phyloP scores from a whole-genome alignment of 1,140 invertebrate genomes.

The Coboldia fuscipes region DNA sequence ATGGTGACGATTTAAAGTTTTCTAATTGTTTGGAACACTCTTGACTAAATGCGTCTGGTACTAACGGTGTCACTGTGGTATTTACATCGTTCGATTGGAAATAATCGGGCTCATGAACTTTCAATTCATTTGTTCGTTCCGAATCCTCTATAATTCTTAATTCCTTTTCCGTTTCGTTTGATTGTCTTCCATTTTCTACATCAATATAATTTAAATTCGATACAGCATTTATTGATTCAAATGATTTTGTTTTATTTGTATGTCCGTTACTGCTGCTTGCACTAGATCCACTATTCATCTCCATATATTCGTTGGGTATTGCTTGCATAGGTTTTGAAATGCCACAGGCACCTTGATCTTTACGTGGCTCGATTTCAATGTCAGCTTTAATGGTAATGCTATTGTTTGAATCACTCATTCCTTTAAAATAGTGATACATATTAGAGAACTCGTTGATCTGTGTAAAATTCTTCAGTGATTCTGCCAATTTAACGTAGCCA shows the following conservation, averaged over 20 bases:
- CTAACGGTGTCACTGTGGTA: slow-evolving; percentile 10
- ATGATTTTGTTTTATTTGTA: slow-evolving; percentile 11
- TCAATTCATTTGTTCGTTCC: slow-evolving; percentile 16
- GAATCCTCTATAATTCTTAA: slow-evolving; percentile 11
- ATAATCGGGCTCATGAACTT: slow-evolving; percentile 18
- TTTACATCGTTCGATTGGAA: slow-evolving; percentile 17
- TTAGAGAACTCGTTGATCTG: slow-evolving; percentile 60
- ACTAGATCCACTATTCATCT: slow-evolving; percentile 22
- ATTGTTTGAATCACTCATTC: slow-evolving; percentile 31
- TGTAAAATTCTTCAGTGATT: slow-evolving; percentile 52
- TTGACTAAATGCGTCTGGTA: slow-evolving; percentile 18
- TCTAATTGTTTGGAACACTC: slow-evolving; percentile 19
- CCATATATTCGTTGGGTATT: slow-evolving; percentile 16
- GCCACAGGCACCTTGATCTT: slow-evolving; percentile 1
- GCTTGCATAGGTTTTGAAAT: slow-evolving; percentile 6
- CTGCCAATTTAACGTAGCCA: slow-evolving; percentile 43
- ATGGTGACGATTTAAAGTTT: slow-evolving; percentile 11
- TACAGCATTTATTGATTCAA: slow-evolving; percentile 15
- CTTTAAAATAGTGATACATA: slow-evolving; percentile 65
- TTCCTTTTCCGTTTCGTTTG: slow-evolving; percentile 6
- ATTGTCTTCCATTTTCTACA: slow-evolving; percentile 10
- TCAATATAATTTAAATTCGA: slow-evolving; percentile 21
- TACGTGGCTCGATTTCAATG: background rate
- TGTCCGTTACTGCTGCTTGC: slow-evolving; percentile 17
- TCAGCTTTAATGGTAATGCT: background rate